A percentile compares a stretch with the other conserved stretches of the same genome.
These are phyloP conservation scores for Silurus glanis DNA, from an alignment of 2,113 vertebrate genomes.

Conservation along the genomic window DNA sequence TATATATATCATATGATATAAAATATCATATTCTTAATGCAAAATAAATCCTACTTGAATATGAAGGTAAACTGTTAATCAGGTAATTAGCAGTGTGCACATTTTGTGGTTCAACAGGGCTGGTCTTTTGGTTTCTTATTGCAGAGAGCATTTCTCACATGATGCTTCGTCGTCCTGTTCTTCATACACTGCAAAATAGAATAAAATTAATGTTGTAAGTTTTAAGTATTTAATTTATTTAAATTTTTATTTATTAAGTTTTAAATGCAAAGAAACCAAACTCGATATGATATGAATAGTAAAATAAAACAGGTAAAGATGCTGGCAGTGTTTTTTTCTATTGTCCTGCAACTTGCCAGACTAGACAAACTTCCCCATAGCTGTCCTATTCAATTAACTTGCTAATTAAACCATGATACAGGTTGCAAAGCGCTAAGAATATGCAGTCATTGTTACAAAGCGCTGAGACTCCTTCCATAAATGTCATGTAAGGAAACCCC, in stretches of 20 bases:
- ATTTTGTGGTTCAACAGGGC: background rate
- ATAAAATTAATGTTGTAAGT: too few relatives aligned
- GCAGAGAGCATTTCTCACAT: slow-evolving; percentile 47
- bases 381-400: background rate
- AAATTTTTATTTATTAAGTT: too few relatives aligned
- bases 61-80: background rate
- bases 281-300: background rate
- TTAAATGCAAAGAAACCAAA: background rate
- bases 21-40: background rate
- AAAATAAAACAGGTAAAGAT: background rate
- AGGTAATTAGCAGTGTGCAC: background rate
- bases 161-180: slow-evolving; percentile 35
- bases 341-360: background rate
- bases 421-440: background rate
- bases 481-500: background rate
- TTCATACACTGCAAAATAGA: slow-evolving; percentile 45
- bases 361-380: background rate
- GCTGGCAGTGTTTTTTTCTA: background rate
- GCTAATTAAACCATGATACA: background rate
- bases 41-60: background rate
- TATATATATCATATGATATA: too few relatives aligned
- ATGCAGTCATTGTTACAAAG: background rate
- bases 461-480: background rate
- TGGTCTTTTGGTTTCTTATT: slow-evolving; percentile 22
- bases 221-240: too few relatives aligned